phyloP scores from a whole-genome alignment of 2,113 vertebrate species.

The Neomonachus schauinslandi region DNA sequence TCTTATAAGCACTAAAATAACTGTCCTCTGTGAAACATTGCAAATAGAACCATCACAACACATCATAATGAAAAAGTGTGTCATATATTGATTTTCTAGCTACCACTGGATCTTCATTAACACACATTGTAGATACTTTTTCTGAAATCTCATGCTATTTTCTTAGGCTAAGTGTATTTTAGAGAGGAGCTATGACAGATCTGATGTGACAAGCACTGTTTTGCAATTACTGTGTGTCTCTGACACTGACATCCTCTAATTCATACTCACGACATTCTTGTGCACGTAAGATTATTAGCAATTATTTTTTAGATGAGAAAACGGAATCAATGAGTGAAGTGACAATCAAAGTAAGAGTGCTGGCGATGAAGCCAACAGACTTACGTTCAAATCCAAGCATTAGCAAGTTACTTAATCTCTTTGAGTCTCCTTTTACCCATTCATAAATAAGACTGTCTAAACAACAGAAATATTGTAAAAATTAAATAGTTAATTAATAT shows the following conservation, averaged over 20 bases:
- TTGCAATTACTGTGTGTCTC: slow-evolving; percentile 67
- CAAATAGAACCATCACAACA: slow-evolving; percentile 60
- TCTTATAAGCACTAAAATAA: slow-evolving; percentile 36
- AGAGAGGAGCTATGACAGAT: slow-evolving; percentile 60
- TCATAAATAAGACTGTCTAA: background rate
- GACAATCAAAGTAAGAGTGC: slow-evolving; percentile 1
- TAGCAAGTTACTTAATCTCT: background rate
- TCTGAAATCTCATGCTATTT: slow-evolving; percentile 59
- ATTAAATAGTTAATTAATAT: background rate
- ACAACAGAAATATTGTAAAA: background rate
- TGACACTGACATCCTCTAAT: slow-evolving; percentile 53
- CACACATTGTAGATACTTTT: background rate
- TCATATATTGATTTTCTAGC: slow-evolving; percentile 58
- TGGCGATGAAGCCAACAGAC: background rate
- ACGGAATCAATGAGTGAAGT: background rate
- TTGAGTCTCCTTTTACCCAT: background rate
- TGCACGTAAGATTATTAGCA: slow-evolving; percentile 52
- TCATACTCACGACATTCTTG: slow-evolving; percentile 13
- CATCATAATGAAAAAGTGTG: slow-evolving; percentile 51
- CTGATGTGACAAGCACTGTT: slow-evolving; percentile 68
- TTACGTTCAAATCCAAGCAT: background rate
- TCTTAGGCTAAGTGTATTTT: slow-evolving; percentile 35
- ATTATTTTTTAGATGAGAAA: slow-evolving; percentile 70
- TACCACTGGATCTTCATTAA: slow-evolving; percentile 61
- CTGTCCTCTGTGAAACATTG: background rate